These are phyloP conservation scores for Epinephelus lanceolatus DNA, from an alignment of 2,113 vertebrate species.

Conservation along the genomic window DNA sequence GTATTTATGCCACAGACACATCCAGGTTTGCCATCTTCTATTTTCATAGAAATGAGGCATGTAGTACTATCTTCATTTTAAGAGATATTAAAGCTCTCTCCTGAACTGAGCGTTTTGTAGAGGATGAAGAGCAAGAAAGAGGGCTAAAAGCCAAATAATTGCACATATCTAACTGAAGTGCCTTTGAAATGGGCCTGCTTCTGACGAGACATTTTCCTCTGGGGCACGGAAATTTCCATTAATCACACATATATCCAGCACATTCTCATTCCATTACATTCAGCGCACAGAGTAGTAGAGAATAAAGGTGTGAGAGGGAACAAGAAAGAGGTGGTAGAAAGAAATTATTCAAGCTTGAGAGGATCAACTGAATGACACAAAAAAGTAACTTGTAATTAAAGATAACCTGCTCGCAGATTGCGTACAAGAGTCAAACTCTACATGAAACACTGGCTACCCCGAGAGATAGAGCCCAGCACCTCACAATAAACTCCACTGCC, in stretches of 20 bases:
- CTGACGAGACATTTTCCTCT: slow-evolving; percentile 57
- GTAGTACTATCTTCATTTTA: slow-evolving; percentile 2
- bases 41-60: not conserved
- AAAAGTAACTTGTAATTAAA: slow-evolving; percentile 15
- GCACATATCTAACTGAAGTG: slow-evolving; percentile 66
- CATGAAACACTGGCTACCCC: not conserved
- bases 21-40: not conserved
- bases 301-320: slow-evolving; percentile 11
- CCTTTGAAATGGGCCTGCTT: slow-evolving; percentile 73
- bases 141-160: slow-evolving; percentile 83
- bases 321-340: slow-evolving; percentile 18
- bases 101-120: not conserved
- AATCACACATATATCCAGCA: slow-evolving; percentile 39
- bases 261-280: slow-evolving; percentile 39
- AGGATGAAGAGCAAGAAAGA: slow-evolving; percentile 25
- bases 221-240: slow-evolving; percentile 56
- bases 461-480: not conserved
- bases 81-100: slow-evolving; percentile 3
- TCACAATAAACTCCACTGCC: slow-evolving; percentile 15
- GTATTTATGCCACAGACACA: not conserved
- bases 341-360: slow-evolving; percentile 32
- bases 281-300: not conserved
- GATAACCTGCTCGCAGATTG: not conserved
- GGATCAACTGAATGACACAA: slow-evolving; percentile 28
- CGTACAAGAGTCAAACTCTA: slow-evolving; percentile 8